Percentiles rank a stretch among this genome's conserved stretches.
Evolutionary conservation across 2,888 invertebrate species (phyloP).

Genomic region (Emmelina monodactyla): DNA sequence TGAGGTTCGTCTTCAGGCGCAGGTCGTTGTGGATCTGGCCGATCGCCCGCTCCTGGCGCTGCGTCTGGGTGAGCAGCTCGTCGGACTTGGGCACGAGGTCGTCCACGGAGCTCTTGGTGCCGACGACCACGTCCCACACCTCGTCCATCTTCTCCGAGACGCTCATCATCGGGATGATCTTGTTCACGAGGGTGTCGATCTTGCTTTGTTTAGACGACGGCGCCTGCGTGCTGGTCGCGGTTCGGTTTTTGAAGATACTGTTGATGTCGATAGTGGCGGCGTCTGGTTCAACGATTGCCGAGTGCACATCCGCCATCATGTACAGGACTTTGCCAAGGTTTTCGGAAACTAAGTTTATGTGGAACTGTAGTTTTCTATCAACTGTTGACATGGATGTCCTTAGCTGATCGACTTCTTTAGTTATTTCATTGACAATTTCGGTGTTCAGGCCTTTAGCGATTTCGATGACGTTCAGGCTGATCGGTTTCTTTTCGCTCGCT

Average conservation of each 20-base stretch:
- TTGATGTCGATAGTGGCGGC: constrained; percentile 60
- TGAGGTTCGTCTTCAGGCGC: constrained; percentile 82
- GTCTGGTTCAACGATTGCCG: constrained; percentile 81
- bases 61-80: constrained; percentile 83
- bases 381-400: constrained; percentile 79
- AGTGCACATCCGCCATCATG: constrained; percentile 83
- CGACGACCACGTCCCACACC: constrained; percentile 89
- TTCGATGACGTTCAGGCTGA: constrained; percentile 83
- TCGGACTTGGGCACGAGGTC: constrained; percentile 87
- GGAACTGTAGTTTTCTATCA: constrained; percentile 84
- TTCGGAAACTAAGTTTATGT: constrained; percentile 83
- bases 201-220: constrained; percentile 73
- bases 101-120: constrained; percentile 87
- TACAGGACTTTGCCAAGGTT: constrained; percentile 80
- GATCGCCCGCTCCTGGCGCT: constrained; percentile 85
- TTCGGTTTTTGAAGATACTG: constrained; percentile 58
- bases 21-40: constrained; percentile 86
- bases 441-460: constrained; percentile 84
- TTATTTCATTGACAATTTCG: constrained; percentile 81
- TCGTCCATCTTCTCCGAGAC: constrained; percentile 92
- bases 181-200: constrained; percentile 80
- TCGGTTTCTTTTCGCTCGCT: constrained; percentile 86
- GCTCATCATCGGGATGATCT: constrained; percentile 84
- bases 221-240: constrained; percentile 67
- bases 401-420: constrained; percentile 82